Evolutionary conservation across 1,140 invertebrate genomes (phyloP).

Genomic region (Branchinecta lindahli): DNA sequence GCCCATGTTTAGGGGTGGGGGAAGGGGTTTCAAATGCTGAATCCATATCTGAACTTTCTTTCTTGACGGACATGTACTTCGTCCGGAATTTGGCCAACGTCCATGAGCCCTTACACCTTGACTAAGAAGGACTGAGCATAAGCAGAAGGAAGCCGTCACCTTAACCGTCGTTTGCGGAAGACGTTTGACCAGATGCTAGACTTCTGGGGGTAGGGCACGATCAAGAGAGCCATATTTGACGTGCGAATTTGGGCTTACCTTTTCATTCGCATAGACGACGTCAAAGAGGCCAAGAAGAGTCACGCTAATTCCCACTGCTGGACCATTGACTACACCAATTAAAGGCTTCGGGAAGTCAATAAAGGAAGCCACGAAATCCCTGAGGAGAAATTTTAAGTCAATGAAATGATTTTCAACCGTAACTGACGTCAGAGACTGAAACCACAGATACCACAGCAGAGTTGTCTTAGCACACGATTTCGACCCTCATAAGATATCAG

Average conservation of each 20-base stretch:
- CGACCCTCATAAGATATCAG: not conserved
- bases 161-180: too few relatives aligned
- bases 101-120: too few relatives aligned
- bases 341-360: conserved; percentile 79
- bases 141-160: too few relatives aligned
- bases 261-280: conserved; percentile 67
- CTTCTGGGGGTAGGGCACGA: not conserved
- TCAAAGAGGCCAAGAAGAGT: conserved; percentile 74
- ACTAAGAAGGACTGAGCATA: too few relatives aligned
- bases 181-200: too few relatives aligned
- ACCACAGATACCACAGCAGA: not conserved
- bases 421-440: not conserved
- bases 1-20: too few relatives aligned
- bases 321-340: conserved; percentile 77
- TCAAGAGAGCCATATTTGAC: too few relatives aligned
- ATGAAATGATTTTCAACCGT: conserved; percentile 4
- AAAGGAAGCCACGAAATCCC: conserved; percentile 54
- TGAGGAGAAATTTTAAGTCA: conserved; percentile 32
- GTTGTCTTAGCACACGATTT: too few relatives aligned
- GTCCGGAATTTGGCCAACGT: too few relatives aligned
- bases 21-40: too few relatives aligned
- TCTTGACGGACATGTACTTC: too few relatives aligned
- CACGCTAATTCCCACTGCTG: conserved; percentile 74
- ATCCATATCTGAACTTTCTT: too few relatives aligned
- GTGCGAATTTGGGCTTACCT: conserved; percentile 33